Base-by-base conservation (phyloP, 2,888 invertebrate species). In the Drosophila anomelani region DNA sequence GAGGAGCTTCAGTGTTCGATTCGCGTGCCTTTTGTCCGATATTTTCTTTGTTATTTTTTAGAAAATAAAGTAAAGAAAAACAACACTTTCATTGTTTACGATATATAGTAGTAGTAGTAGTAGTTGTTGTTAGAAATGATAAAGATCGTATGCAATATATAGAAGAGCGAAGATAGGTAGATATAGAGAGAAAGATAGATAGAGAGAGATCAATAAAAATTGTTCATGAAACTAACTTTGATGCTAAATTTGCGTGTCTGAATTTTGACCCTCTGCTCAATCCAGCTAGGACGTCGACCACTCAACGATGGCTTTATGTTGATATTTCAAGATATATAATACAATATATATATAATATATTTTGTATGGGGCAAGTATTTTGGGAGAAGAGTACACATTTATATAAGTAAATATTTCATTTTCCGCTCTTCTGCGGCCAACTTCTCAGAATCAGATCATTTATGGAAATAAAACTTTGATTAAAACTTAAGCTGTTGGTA, bases 191-290 rank as follows among this genome's bases (percentile, higher is more conserved):
- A 68, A 29, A 75, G 63, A 76, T 47, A 73, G 58, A 62, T 59
- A 71, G 58, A 75, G 51, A 75, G 62, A 76, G 56, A 60, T 67
- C 88, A 78, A 83, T 85, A 85, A 87, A 85, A 87, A 82, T 87
- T 83, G 79, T 81, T 82, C 77, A 88, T 91, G 91, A 92, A 90
- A 92, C 92, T 92, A 92, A 92, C 92, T 92, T 92, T 92, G 92
- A 92, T 92, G 92, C 92, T 92, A 92, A 92, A 92, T 92, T 92
- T 92, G 92, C 92, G 91, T 91, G 92, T 92, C 91, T 92, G 92
- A 91, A 92, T 92, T 92, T 92, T 92, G 92, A 92, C 92, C 92
- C 92, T 92, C 92, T 92, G 92, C 90, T 92, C 92, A 92, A 92
- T 92, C 92, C 92, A 92, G 92, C 92, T 92, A 91, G 91, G 88